Conservation (phyloP, 2,113 vertebrate genomes). For the Callaeas wilsoni region DNA sequence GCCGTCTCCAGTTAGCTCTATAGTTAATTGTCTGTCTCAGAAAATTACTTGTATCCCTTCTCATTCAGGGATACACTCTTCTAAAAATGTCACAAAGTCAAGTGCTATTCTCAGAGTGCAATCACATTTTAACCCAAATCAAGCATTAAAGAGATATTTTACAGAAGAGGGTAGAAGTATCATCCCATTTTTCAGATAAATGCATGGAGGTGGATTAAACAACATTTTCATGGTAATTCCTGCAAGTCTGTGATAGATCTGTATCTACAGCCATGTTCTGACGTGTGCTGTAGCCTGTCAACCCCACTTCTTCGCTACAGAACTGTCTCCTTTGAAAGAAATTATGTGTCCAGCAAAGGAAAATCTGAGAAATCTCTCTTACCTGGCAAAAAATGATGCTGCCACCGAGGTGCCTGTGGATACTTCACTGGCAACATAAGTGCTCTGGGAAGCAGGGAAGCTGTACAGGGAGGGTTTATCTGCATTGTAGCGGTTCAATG, state of each 20-base stretch:
- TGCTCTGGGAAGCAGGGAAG: constrained; percentile 71
- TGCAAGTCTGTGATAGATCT: not conserved
- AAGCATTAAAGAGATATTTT: not conserved
- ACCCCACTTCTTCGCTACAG: not conserved
- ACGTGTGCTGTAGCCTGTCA: not conserved
- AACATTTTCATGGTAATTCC: not conserved
- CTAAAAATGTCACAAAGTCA: not conserved
- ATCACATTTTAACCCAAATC: not conserved
- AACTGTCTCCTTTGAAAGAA: not conserved
- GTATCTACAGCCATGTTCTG: not conserved
- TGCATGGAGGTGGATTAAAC: not conserved
- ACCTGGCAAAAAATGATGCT: constrained; percentile 97
- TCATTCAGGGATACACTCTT: not conserved
- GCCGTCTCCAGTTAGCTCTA: not conserved
- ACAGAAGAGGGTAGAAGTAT: not conserved
- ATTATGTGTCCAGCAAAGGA: not conserved
- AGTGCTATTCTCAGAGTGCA: not conserved
- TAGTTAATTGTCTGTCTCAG: not conserved
- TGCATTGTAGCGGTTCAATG: constrained; percentile 85
- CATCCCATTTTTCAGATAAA: not conserved
- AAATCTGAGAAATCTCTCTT: constrained; percentile 36
- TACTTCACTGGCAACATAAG: constrained; percentile 70
- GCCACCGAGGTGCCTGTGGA: constrained; percentile 86
- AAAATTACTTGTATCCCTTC: not conserved
- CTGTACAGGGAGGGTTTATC: constrained; percentile 81